Percentiles rank a stretch among this genome's conserved stretches.
phyloP scores from a whole-genome alignment of 2,113 vertebrate genomes.

The Pitta sordida region DNA sequence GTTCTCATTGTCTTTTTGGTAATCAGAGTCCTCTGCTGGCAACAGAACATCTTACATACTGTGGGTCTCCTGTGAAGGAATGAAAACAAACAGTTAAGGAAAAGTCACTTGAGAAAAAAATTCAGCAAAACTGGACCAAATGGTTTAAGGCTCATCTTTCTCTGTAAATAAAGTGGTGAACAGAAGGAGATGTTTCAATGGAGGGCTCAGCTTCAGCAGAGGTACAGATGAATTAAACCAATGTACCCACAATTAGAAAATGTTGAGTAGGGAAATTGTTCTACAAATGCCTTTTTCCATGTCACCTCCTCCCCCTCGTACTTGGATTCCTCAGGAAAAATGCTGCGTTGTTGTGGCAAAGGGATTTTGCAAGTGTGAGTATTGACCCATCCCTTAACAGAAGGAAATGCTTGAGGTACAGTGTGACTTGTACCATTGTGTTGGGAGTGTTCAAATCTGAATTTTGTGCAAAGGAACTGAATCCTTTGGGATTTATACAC shows the following conservation, averaged over 20 bases:
- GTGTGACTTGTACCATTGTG: neutral
- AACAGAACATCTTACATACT: slow-evolving; percentile 14
- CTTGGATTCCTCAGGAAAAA: neutral
- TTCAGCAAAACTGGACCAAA: slow-evolving; percentile 16
- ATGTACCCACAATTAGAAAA: slow-evolving; percentile 32
- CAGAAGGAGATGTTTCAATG: slow-evolving; percentile 51
- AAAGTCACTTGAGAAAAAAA: slow-evolving; percentile 18
- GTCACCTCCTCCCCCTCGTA: neutral
- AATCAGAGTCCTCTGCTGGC: neutral
- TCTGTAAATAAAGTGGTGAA: slow-evolving; percentile 59
- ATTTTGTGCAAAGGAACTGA: neutral
- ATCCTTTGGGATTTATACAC: neutral
- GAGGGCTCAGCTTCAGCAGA: neutral
- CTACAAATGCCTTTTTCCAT: neutral
- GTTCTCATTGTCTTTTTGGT: slow-evolving; percentile 38
- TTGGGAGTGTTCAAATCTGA: neutral
- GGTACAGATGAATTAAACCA: slow-evolving; percentile 19
- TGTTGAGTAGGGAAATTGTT: slow-evolving; percentile 34
- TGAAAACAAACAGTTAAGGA: slow-evolving; percentile 53
- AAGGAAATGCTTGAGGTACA: neutral
- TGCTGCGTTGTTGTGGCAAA: neutral
- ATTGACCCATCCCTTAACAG: neutral
- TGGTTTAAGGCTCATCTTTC: slow-evolving; percentile 36
- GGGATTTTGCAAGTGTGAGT: neutral
- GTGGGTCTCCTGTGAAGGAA: slow-evolving; percentile 30